Conservation (phyloP, 2,888 invertebrate species). For the Fragum sueziense region DNA sequence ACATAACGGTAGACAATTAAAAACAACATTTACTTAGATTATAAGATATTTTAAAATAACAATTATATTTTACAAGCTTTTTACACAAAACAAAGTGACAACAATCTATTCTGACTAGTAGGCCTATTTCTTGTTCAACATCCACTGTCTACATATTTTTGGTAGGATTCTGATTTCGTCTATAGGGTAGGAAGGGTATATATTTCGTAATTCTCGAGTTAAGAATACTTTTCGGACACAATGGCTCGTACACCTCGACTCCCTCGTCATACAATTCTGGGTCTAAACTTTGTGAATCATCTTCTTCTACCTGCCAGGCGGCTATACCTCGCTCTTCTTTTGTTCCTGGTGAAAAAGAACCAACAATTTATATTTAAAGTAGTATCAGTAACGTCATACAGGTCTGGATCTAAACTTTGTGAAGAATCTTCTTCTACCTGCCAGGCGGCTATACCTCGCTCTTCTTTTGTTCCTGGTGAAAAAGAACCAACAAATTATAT, state of each 20-base stretch:
- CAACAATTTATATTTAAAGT: no score
- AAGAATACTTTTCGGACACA: constrained; percentile 27
- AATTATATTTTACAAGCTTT: no score
- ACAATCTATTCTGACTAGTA: no score
- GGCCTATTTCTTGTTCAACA: no score
- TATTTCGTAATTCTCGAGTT: constrained; percentile 36
- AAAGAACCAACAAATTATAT: no score
- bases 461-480: constrained; percentile 14
- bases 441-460: constrained; percentile 56
- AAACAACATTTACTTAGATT: no score
- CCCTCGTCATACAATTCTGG: constrained; percentile 39
- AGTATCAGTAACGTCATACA: no score
- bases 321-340: constrained; percentile 45
- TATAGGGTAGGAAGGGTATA: constrained; percentile 42
- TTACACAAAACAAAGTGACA: no score
- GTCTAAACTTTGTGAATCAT: constrained; percentile 14
- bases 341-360: constrained; percentile 1
- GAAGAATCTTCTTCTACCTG: constrained; percentile 20
- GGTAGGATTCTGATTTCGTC: background rate
- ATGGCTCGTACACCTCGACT: constrained; percentile 43
- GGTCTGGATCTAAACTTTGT: constrained; percentile 17
- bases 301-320: constrained; percentile 45
- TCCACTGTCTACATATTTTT: no score
- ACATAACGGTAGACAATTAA: no score
- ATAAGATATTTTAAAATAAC: no score